These are phyloP conservation scores for Telmatherina bonti DNA, from an alignment of 2,797 vertebrate species.

Conservation along the genomic window DNA sequence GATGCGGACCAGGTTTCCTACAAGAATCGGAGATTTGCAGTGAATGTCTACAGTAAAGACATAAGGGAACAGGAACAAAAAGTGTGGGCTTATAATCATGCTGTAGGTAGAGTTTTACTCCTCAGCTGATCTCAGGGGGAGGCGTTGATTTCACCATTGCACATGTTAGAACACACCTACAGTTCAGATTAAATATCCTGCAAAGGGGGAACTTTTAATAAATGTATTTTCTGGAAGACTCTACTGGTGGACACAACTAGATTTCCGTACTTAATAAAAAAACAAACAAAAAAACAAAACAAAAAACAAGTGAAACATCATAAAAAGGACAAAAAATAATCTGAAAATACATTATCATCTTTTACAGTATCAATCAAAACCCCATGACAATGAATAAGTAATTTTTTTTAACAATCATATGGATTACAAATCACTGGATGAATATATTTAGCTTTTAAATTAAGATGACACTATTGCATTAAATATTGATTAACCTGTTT, in stretches of 20 bases:
- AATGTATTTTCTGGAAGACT: conserved; percentile 25
- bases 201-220: conserved; percentile 2
- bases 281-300: background rate
- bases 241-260: background rate
- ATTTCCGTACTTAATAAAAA: background rate
- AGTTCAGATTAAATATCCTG: conserved; percentile 30
- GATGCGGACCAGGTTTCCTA: conserved; percentile 75
- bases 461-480: background rate
- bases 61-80: conserved; percentile 64
- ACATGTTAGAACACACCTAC: conserved; percentile 54
- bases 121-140: conserved; percentile 47
- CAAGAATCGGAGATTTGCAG: conserved; percentile 73
- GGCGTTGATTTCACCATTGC: conserved; percentile 47
- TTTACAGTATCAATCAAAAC: background rate
- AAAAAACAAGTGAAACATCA: too few relatives aligned
- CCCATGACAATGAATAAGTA: too few relatives aligned
- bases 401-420: background rate
- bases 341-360: background rate
- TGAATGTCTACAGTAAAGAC: conserved; percentile 64
- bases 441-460: background rate
- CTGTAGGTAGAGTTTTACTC: conserved; percentile 66
- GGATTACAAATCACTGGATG: background rate
- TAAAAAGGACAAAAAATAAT: too few relatives aligned
- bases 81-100: conserved; percentile 69
- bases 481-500: background rate